phyloP scores from a whole-genome alignment of 1,140 invertebrate species.

The Trichoplusia ni region DNA sequence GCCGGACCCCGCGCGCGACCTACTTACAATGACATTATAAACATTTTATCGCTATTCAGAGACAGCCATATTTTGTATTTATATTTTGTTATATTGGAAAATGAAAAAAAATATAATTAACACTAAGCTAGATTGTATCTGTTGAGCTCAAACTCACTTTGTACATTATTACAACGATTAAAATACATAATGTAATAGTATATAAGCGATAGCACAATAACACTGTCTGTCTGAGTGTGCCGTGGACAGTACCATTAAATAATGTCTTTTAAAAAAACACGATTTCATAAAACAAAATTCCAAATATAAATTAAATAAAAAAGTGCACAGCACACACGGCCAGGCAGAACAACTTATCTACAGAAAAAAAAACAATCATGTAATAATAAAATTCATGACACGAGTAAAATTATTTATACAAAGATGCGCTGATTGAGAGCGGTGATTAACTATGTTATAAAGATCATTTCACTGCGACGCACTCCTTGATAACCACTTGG shows the following conservation, averaged over 20 bases:
- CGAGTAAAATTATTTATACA: slow-evolving; percentile 39
- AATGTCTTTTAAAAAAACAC: slow-evolving; percentile 59
- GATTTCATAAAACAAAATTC: slow-evolving; percentile 40
- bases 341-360: slow-evolving; percentile 56
- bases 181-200: slow-evolving; percentile 63
- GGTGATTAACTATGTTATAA: slow-evolving; percentile 1
- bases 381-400: slow-evolving; percentile 36
- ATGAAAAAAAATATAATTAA: slow-evolving; percentile 49
- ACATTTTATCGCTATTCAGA: slow-evolving; percentile 44
- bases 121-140: slow-evolving; percentile 73
- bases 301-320: slow-evolving; percentile 47
- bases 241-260: slow-evolving; percentile 31
- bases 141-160: slow-evolving; percentile 77
- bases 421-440: slow-evolving; percentile 31
- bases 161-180: slow-evolving; percentile 76
- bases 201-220: slow-evolving; percentile 68
- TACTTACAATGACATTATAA: slow-evolving; percentile 40
- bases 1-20: slow-evolving; percentile 27
- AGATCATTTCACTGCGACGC: slow-evolving; percentile 20
- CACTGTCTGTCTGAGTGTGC: slow-evolving; percentile 39
- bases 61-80: slow-evolving; percentile 60
- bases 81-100: slow-evolving; percentile 63
- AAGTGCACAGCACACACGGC: slow-evolving; percentile 39
- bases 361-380: slow-evolving; percentile 54
- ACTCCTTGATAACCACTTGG: slow-evolving; percentile 30